These are phyloP conservation scores for Apolygus lucorum DNA, from an alignment of 1,140 invertebrate species.

Conservation along the genomic window DNA sequence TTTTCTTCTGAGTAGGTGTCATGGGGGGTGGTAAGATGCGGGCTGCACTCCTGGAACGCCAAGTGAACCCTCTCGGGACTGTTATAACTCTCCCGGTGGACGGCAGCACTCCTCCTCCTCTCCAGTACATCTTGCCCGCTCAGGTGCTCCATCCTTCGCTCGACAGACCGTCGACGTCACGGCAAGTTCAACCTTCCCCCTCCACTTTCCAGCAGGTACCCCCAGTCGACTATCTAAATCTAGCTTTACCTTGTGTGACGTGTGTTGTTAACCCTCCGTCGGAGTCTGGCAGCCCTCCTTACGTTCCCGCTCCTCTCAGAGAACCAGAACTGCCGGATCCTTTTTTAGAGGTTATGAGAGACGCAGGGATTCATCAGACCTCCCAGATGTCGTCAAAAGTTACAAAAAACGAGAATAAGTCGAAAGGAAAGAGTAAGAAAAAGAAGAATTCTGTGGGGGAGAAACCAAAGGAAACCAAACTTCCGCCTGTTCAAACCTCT, in stretches of 20 bases:
- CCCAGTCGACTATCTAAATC: neutral
- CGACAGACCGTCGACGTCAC: neutral
- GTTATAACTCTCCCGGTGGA: constrained; percentile 25
- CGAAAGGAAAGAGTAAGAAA: neutral
- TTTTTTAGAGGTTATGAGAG: neutral
- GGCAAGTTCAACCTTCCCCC: neutral
- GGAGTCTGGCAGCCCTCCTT: neutral
- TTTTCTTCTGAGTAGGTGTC: constrained; percentile 19
- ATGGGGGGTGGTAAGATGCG: constrained; percentile 22
- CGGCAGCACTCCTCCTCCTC: neutral
- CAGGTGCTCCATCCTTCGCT: constrained; percentile 5
- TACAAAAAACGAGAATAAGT: neutral
- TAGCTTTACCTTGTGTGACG: neutral
- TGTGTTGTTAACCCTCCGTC: neutral
- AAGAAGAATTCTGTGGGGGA: constrained; percentile 6
- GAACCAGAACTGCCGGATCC: constrained; percentile 5
- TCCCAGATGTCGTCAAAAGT: neutral
- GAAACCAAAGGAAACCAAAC: too few species aligned
- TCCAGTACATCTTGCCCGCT: constrained; percentile 22
- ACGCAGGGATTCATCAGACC: neutral
- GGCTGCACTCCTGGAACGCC: constrained; percentile 29
- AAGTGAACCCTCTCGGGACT: constrained; percentile 30
- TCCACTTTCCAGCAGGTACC: neutral
- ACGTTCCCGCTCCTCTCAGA: neutral
- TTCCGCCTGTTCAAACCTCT: too few species aligned